Conservation (phyloP, 23 tunicate species). For the Ascidia mentula region DNA sequence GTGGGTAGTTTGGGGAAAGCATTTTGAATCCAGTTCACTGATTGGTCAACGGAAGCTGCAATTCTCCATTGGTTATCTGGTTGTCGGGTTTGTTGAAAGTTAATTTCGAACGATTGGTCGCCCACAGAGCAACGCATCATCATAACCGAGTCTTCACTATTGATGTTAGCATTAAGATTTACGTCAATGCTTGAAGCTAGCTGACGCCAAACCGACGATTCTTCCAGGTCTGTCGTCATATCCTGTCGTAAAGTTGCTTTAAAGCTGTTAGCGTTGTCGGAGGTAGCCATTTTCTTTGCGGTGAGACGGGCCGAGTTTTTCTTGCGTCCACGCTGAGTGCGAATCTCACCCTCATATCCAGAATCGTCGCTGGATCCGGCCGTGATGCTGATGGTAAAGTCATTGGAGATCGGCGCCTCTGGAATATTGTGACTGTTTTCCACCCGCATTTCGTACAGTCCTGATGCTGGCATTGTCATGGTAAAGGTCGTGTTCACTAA, state of each 20-base stretch:
- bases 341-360: conserved; percentile 3
- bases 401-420: not conserved
- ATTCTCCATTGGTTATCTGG: not conserved
- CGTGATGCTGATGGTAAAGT: not conserved
- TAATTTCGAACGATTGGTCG: conserved; percentile 2
- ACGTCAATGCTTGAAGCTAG: conserved; percentile 13
- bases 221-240: conserved; percentile 7
- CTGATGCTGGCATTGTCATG: not conserved
- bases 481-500: not conserved
- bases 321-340: not conserved
- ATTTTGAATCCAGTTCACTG: not conserved
- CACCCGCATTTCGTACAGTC: not conserved
- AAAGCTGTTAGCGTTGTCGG: not conserved
- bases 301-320: not conserved
- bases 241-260: conserved; percentile 2
- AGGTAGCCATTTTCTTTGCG: not conserved
- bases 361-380: not conserved
- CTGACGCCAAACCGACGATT: conserved; percentile 1
- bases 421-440: not conserved
- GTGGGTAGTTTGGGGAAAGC: not conserved
- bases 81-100: not conserved
- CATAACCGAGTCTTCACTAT: not conserved
- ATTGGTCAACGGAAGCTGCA: not conserved
- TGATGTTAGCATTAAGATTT: not conserved
- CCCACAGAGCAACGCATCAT: not conserved